Conservation (phyloP, 2,113 vertebrate genomes). For the Irena cyanogastra region DNA sequence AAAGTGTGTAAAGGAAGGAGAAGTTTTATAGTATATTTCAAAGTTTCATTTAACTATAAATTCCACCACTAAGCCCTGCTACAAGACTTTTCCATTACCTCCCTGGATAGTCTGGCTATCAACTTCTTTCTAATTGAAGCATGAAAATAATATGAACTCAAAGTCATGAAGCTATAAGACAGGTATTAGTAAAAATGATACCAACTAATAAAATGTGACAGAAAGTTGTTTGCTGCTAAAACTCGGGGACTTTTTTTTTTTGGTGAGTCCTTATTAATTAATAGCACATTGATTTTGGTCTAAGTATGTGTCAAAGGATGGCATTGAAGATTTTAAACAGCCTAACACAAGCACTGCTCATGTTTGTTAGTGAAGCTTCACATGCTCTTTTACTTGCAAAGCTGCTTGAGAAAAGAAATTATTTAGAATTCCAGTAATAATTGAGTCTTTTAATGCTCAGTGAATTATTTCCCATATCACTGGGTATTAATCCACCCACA, state of each 20-base stretch:
- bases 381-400: not conserved
- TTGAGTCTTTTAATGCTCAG: not conserved
- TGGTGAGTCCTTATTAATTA: constrained; percentile 58
- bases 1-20: constrained; percentile 35
- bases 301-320: constrained; percentile 36
- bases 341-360: not conserved
- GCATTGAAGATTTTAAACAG: not conserved
- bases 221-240: constrained; percentile 61
- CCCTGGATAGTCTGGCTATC: constrained; percentile 48
- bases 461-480: not conserved
- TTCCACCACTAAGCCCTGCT: constrained; percentile 34
- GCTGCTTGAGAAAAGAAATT: not conserved
- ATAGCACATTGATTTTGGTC: constrained; percentile 41
- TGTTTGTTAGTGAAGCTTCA: constrained; percentile 17
- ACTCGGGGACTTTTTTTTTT: not conserved
- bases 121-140: constrained; percentile 68
- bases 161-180: constrained; percentile 59
- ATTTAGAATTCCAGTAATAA: not conserved
- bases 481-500: not conserved
- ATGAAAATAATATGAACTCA: constrained; percentile 69
- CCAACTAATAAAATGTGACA: constrained; percentile 67
- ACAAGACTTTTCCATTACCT: constrained; percentile 65
- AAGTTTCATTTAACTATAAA: constrained; percentile 62
- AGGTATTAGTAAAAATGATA: constrained; percentile 61
- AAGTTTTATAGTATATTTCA: constrained; percentile 43